phyloP scores from a whole-genome alignment of 2,888 invertebrate species.

The Pristionchus entomophagus region DNA sequence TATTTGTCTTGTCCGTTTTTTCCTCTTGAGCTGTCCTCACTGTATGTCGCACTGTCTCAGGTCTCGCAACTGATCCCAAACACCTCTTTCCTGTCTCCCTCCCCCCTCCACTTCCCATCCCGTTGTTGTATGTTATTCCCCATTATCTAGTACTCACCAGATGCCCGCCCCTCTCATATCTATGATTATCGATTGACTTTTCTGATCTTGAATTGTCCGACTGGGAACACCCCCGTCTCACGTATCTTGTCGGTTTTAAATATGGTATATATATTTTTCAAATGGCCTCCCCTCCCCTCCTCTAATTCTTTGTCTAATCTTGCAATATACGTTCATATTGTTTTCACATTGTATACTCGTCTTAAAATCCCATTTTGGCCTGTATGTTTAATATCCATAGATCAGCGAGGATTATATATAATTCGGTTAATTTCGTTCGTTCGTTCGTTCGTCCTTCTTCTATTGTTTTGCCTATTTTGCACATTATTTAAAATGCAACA shows the following conservation, averaged over 20 bases:
- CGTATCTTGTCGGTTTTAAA: not conserved
- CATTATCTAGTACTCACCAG: not conserved
- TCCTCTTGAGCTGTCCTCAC: not conserved
- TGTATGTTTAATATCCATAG: slow-evolving; percentile 9
- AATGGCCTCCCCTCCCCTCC: not conserved
- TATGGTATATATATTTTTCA: not conserved
- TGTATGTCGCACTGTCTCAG: not conserved
- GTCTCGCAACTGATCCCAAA: not conserved
- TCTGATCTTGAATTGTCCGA: not conserved
- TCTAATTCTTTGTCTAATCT: not conserved
- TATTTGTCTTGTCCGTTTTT: not conserved
- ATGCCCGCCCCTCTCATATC: slow-evolving; percentile 26
- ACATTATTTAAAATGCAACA: too few relatives aligned
- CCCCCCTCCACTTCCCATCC: too few relatives aligned
- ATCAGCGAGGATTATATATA: slow-evolving; percentile 9
- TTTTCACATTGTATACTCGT: slow-evolving; percentile 16
- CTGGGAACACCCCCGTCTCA: not conserved
- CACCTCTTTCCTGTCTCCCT: slow-evolving; percentile 19
- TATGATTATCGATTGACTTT: not conserved
- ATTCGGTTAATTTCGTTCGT: not conserved
- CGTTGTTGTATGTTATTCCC: not conserved
- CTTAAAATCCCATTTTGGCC: not conserved
- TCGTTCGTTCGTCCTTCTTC: not conserved
- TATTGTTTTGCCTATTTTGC: not conserved
- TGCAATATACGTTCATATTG: slow-evolving; percentile 32